These are phyloP conservation scores for Platyrinchus mystaceus DNA, from an alignment of 2,797 vertebrate genomes.

Conservation along the genomic window DNA sequence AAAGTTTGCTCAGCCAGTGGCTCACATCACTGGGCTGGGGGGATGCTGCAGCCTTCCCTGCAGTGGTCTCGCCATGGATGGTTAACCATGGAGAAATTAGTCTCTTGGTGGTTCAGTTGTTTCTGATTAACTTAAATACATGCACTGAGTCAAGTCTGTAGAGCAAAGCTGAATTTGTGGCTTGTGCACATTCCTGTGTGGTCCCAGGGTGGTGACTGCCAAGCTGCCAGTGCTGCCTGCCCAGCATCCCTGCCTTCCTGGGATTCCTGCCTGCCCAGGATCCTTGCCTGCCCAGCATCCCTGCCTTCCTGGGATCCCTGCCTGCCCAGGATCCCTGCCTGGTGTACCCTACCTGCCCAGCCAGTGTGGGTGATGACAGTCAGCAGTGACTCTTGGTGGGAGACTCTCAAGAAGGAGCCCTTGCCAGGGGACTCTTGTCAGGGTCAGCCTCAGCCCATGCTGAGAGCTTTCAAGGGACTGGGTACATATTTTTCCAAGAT, in stretches of 20 bases:
- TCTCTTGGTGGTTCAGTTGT: conserved; percentile 22
- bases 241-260: neutral
- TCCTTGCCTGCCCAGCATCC: neutral
- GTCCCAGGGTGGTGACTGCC: neutral
- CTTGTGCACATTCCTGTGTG: neutral
- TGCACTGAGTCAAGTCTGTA: neutral
- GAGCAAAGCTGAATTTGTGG: neutral
- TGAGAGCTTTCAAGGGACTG: neutral
- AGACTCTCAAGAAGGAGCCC: neutral
- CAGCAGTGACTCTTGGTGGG: fast-evolving
- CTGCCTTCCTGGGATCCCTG: neutral
- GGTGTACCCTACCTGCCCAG: neutral
- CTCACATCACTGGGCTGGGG: neutral
- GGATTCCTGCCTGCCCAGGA: neutral
- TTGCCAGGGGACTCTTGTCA: neutral
- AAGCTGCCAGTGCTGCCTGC: neutral
- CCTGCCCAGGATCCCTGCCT: neutral
- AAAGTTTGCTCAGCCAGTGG: neutral
- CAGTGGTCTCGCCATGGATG: neutral
- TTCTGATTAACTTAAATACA: conserved; percentile 31
- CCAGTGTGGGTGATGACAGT: neutral
- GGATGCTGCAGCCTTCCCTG: neutral
- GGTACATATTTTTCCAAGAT: neutral
- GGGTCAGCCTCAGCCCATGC: neutral
- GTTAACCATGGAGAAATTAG: neutral